Percentiles rank a stretch among this genome's conserved stretches.
Conservation (phyloP, 2,797 vertebrate genomes). For the Rhynchonycteris naso region DNA sequence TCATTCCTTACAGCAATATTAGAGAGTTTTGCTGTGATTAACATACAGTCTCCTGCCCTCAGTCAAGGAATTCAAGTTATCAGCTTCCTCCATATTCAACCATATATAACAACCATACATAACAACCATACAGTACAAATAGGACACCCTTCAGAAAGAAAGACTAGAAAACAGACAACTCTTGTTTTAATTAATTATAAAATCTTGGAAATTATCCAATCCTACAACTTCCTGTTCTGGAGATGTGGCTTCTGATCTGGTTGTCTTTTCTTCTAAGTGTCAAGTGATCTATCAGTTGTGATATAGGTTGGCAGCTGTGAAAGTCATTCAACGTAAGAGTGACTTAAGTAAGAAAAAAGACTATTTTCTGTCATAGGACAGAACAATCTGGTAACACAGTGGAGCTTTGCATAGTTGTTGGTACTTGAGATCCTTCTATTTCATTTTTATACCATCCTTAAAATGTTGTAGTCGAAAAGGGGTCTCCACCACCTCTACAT, state of each 20-base stretch:
- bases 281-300: not conserved
- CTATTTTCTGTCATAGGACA: not conserved
- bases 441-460: not conserved
- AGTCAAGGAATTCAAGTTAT: not conserved
- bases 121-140: not conserved
- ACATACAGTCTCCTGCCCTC: not conserved
- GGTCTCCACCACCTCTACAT: not conserved
- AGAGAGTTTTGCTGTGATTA: conserved; percentile 36
- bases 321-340: not conserved
- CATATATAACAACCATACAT: not conserved
- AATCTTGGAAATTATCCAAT: not conserved
- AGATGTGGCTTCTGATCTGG: not conserved
- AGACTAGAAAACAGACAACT: not conserved
- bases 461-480: not conserved
- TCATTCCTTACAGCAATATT: not conserved
- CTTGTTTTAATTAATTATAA: not conserved
- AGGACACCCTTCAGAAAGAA: not conserved
- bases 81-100: not conserved
- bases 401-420: not conserved
- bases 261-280: not conserved
- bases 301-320: not conserved
- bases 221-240: not conserved
- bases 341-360: not conserved
- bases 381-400: not conserved
- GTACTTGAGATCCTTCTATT: not conserved